Base-by-base conservation (phyloP, 1,140 invertebrate genomes). In the Saxidomus purpurata region DNA sequence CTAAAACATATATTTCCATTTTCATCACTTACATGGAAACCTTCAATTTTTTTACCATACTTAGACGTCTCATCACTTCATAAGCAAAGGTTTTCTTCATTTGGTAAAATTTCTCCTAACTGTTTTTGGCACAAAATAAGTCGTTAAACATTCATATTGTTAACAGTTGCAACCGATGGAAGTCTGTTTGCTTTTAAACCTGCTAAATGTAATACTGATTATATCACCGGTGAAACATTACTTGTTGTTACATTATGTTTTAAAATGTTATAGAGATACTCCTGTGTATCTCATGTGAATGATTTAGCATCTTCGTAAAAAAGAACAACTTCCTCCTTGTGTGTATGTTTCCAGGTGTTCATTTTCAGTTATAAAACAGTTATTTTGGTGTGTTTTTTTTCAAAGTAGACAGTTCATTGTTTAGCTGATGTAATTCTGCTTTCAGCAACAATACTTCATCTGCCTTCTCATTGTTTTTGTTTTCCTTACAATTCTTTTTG, bases 141-240 rank as follows among this genome's bases (percentile, higher is more conserved):
- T 67, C 87, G 55, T 55, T 91, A 82, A 59, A 91, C 74, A 67
- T 89, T 91, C 61, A 89, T 91, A 31, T 91, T 88, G 49, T 80
- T 86, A 4, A 89, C 59, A 15, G 81, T 86, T 81, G 90, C 31
- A 4, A n/a, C 31, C 36, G 43, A 89, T 47, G 71, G 86, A 11
- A 89, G 81, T 28, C 67, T 79, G 22, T 89, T 81, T 15, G 86
- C 38, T 52, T 63, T 71, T 74, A 49, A 61, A 28, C 34, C 34
- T n/a, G 43, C 82, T 2, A 90, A 52, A 49, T 87, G 81, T 9
- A 86, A 49, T 52, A 63, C 25, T 1, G 38, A 28, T 69, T 90
- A 67, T 3, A 87, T 87, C 17, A 77, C 22, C 47, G 43, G 28
- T 15, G 52, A 55, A 15, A 55, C 19, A 22, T 55, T 15, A 13